Evolutionary conservation across 2,113 vertebrate genomes (phyloP).

Genomic region (Xiphorhynchus elegans): DNA sequence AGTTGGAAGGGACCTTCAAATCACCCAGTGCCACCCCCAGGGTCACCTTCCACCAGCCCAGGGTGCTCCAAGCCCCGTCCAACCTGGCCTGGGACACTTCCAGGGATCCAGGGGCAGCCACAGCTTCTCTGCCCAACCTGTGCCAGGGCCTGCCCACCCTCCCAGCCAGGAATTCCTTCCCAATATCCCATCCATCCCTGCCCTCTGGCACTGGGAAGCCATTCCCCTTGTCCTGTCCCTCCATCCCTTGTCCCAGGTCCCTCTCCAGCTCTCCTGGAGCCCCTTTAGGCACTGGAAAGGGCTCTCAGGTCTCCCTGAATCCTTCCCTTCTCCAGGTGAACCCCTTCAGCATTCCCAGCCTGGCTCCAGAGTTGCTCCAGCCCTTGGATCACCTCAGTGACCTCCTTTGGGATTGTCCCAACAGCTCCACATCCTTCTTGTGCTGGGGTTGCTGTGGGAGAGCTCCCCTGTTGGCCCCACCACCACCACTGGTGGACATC

Average conservation of each 20-base stretch:
- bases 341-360: neutral
- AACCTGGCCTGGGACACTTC: neutral
- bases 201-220: neutral
- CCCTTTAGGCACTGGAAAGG: neutral
- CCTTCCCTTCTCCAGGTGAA: neutral
- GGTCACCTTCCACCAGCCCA: neutral
- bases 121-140: neutral
- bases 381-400: neutral
- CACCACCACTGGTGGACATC: too few relatives aligned
- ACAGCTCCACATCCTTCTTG: too few relatives aligned
- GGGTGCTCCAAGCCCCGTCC: neutral
- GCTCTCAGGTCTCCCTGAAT: neutral
- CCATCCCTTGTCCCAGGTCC: neutral
- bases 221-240: neutral
- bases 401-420: too few relatives aligned
- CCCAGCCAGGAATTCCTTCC: neutral
- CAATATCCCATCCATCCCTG: rapidly evolving
- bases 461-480: too few relatives aligned
- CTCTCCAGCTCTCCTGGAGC: neutral
- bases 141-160: neutral
- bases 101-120: neutral
- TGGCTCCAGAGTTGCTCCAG: neutral
- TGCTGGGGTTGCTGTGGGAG: too few relatives aligned
- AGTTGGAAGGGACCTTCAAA: rapidly evolving
- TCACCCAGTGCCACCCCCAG: neutral